phyloP scores from a whole-genome alignment of 2,113 vertebrate genomes.

The Axis porcinus region DNA sequence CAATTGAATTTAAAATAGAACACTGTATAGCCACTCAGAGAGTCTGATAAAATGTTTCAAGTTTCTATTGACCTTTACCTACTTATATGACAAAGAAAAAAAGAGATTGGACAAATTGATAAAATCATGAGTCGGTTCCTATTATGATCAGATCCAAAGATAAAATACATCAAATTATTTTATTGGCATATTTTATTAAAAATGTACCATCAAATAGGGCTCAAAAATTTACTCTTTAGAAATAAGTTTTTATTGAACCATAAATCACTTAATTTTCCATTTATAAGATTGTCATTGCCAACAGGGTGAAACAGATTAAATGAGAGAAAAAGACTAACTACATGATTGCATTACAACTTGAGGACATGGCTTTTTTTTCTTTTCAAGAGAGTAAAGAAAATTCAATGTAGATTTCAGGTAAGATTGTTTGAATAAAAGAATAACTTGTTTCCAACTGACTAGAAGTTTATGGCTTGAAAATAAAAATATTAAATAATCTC shows the following conservation, averaged over 20 bases:
- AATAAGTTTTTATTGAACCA: background rate
- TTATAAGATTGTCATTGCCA: background rate
- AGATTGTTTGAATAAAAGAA: background rate
- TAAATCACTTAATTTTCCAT: background rate
- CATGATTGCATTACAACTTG: background rate
- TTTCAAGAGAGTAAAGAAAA: background rate
- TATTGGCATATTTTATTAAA: background rate
- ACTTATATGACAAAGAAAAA: background rate
- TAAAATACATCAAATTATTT: background rate
- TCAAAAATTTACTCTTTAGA: background rate
- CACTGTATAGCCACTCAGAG: background rate
- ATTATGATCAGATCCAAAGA: background rate
- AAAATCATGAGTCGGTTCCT: background rate
- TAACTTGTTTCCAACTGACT: background rate
- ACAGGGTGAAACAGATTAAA: background rate
- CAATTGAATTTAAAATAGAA: background rate
- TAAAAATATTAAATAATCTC: background rate
- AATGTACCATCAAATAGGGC: background rate
- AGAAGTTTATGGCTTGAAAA: background rate
- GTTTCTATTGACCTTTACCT: background rate
- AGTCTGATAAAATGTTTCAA: background rate
- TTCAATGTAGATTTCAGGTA: background rate
- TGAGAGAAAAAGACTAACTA: background rate
- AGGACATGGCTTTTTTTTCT: background rate
- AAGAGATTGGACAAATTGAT: background rate